Base-by-base conservation (phyloP, 2,888 invertebrate species). In the Leuctra nigra region DNA sequence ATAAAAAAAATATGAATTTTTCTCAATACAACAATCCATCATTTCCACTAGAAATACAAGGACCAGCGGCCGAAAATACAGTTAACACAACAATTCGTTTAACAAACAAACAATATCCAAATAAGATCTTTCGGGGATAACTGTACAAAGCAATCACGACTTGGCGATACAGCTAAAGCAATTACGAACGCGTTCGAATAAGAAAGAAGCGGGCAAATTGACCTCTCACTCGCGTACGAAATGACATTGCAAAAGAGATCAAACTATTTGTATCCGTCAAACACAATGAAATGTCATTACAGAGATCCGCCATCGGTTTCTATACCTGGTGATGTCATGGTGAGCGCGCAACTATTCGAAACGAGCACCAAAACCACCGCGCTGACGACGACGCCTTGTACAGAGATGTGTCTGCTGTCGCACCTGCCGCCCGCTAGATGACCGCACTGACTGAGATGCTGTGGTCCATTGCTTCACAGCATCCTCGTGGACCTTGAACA, bases 381-480 rank as follows among this genome's bases (percentile, higher is more conserved):
- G n/a, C 35, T 18, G 41, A 41, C 38, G 38, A 29, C 25, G 46
- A 46, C 46, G 24, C 9, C 14, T n/a, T n/a, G 25, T 25, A 47
- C 16, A 48, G 18, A 50, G 11, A 7, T 16, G 29, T 29, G 29
- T n/a, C n/a, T 29, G 29, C n/a, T n/a, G n/a, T n/a, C n/a, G n/a
- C n/a, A n/a, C n/a, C n/a, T n/a, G n/a, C n/a, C n/a, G n/a, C 35
- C 14, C 50, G 6, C n/a, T 11, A 7, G 50, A 11, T 50, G 50
- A 50, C 50, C 50, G 35, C 50, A 50, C 50, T 35, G 50, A 16
- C 14, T 29, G n/a, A 16, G n/a, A 25, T 18, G 25, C 50, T 50
- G 33, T 33, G 25, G n/a, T 4, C 16, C 4, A 39, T 39, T 39
- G 39, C 39, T 39, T 39, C 39, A 16, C 39, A 16, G 39, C 39